Evolutionary conservation across 2,113 vertebrate species (phyloP), one percentile per base, ranked within the genome.

Genomic region (Oxygymnocypris stewartii): DNA sequence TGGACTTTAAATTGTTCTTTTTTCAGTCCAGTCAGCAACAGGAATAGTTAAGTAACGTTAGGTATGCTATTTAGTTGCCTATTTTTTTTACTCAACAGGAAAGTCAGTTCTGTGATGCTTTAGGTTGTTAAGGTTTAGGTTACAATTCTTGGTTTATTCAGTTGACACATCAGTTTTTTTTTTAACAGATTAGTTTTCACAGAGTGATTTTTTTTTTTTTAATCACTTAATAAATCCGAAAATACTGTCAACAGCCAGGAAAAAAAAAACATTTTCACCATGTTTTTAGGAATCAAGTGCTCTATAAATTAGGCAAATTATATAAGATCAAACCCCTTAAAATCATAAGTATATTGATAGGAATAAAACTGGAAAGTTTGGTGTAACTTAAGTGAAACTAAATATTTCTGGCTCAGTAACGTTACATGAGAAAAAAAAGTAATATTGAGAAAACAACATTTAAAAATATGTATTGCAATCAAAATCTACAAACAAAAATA

Each of bases 1-100:
- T n/a, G 63, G 6, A 80, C 63, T 82, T 69, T 82, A n/a, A 69
- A 23, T 51, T 69, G 25, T 69, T 82, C 1, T 54, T 23, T 28
- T 35, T 35, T 44, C 57, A 69, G 25, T 49, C 63, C 35, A 23
- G 63, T 35, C 63, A 31, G 16, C 59, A 31, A 16, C 61, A 49
- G 61, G n/a, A 81, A 25, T 20, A 20, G 35, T 80, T 80, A 16
- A 16, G 23, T 80, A n/a, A n/a, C n/a, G n/a, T n/a, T n/a, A 42
- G 23, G 57, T 14, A 25, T 14, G 35, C 14, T 54, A 78, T 78
- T 78, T 35, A 54, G 28, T 16, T 78, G 47, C 4, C 18, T 40
- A 23, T 2, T 6, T 11, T 51, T 4, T 42, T 42, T n/a, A 44
- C 37, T 42, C 23, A 47, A 75, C 73, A 3, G 18, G 1, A 4